phyloP scores from a whole-genome alignment of 2,113 vertebrate species.

The Pagrus major region DNA sequence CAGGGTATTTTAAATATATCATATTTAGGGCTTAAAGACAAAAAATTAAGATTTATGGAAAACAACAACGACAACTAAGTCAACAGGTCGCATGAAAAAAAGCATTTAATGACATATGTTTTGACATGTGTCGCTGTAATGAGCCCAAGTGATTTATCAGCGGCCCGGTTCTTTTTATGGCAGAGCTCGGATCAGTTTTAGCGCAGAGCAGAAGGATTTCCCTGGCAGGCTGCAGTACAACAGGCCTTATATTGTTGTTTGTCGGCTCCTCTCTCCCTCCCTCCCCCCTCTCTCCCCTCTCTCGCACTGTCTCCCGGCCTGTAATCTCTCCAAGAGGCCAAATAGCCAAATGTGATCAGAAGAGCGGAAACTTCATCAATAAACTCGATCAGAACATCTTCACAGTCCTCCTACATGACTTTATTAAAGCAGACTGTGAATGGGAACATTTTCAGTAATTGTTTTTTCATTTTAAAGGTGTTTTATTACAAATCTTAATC shows the following conservation, averaged over 20 bases:
- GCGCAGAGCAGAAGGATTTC: slow-evolving; percentile 47
- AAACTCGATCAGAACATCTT: not conserved
- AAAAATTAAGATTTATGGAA: not conserved
- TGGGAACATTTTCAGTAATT: not conserved
- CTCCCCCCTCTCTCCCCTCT: not conserved
- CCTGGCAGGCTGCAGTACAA: slow-evolving; percentile 44
- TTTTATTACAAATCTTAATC: too few species aligned
- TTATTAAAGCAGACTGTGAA: not conserved
- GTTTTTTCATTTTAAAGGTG: not conserved
- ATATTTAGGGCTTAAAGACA: not conserved
- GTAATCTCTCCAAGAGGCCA: slow-evolving; percentile 41
- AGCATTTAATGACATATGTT: not conserved
- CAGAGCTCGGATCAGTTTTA: slow-evolving; percentile 32
- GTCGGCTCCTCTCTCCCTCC: slow-evolving; percentile 6
- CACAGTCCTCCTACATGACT: not conserved
- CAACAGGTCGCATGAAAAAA: not conserved
- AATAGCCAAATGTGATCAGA: slow-evolving; percentile 14
- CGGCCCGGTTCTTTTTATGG: not conserved
- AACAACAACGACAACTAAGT: not conserved
- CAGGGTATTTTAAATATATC: not conserved
- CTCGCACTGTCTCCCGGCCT: slow-evolving; percentile 33
- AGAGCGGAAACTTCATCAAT: not conserved
- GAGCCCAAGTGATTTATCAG: slow-evolving; percentile 33
- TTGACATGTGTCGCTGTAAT: too few species aligned
- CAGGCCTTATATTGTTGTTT: slow-evolving; percentile 67